These are phyloP conservation scores for Caenorhabditis sp. DNA, from an alignment of 2,888 invertebrate species.

Conservation along the genomic window DNA sequence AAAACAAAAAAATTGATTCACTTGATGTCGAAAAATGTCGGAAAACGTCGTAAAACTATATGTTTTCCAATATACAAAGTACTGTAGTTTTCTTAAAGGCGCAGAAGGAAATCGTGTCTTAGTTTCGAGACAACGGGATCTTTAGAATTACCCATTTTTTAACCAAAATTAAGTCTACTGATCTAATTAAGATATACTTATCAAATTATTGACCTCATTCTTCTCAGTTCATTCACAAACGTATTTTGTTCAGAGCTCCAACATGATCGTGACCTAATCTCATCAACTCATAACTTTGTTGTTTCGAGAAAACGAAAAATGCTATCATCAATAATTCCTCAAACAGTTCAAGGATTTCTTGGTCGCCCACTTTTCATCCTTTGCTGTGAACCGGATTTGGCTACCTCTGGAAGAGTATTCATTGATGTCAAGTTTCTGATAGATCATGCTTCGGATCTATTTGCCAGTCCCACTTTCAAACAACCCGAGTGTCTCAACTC, in stretches of 20 bases:
- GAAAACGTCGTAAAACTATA: too few relatives aligned
- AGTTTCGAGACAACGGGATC: too few relatives aligned
- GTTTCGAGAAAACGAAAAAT: conserved; percentile 7
- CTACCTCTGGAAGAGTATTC: background rate
- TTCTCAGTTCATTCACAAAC: too few relatives aligned
- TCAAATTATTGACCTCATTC: too few relatives aligned
- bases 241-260: conserved; percentile 27
- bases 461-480: conserved; percentile 4
- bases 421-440: conserved; percentile 11
- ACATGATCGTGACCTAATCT: conserved; percentile 18
- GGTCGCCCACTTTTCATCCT: conserved; percentile 16
- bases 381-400: background rate
- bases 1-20: too few relatives aligned
- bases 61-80: too few relatives aligned
- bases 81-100: too few relatives aligned
- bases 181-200: too few relatives aligned
- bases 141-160: too few relatives aligned
- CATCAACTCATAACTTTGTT: conserved; percentile 11
- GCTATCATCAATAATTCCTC: conserved; percentile 8
- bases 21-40: too few relatives aligned
- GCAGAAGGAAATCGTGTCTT: too few relatives aligned
- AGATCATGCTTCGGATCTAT: background rate
- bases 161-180: too few relatives aligned
- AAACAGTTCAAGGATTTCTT: conserved; percentile 10
- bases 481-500: background rate